These are phyloP conservation scores for Chironomus riparius DNA, from an alignment of 2,888 invertebrate genomes.

Conservation along the genomic window DNA sequence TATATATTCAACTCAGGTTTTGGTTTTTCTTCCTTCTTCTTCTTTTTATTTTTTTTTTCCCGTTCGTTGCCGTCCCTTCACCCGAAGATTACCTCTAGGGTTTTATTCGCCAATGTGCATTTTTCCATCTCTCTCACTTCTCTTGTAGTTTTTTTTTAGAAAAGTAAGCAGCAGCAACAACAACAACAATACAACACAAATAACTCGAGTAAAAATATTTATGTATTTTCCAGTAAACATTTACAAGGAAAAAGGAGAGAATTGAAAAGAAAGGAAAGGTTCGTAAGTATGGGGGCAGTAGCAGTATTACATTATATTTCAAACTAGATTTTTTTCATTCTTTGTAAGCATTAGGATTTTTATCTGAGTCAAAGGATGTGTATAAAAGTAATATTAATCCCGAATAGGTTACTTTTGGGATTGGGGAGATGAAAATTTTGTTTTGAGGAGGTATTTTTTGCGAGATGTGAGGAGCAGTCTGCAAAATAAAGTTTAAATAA, in stretches of 20 bases:
- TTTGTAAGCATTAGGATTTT: neutral
- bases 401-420: too few relatives aligned
- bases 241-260: neutral
- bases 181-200: conserved; percentile 10
- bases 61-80: conserved; percentile 13
- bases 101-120: conserved; percentile 1
- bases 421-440: too few relatives aligned
- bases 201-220: conserved; percentile 16
- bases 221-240: conserved; percentile 11
- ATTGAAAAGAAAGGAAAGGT: neutral
- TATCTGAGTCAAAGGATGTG: neutral
- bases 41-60: neutral
- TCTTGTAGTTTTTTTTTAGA: neutral
- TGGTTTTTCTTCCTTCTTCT: conserved; percentile 19
- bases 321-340: neutral
- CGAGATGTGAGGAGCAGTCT: neutral
- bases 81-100: conserved; percentile 26
- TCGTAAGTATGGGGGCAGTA: too few relatives aligned
- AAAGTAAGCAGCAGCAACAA: neutral
- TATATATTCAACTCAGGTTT: conserved; percentile 26
- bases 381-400: neutral
- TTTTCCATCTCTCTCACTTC: neutral
- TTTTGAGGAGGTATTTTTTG: neutral
- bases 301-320: neutral
- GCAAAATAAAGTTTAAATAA: too few relatives aligned